Base-by-base conservation (phyloP, 2,888 invertebrate genomes). In the Aleiodes alternator region DNA sequence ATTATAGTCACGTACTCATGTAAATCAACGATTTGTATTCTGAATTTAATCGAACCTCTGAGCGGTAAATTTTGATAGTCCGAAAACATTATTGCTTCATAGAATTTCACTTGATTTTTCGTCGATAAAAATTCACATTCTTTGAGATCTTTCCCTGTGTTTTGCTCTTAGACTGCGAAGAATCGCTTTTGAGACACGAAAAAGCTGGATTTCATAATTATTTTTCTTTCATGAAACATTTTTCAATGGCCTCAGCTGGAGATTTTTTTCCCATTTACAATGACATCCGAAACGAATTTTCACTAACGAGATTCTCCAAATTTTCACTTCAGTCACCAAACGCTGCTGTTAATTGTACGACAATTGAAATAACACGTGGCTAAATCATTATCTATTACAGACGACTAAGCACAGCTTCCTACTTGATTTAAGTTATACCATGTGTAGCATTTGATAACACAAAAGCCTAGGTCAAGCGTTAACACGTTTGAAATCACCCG, bases 1-100 rank as follows among this genome's bases (percentile, higher is more conserved):
- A 69, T 72, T 70, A 71, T 75, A 78, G 80, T 80, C 80, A 80
- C 80, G 80, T 80, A 80, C 76, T 80, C 74, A 68, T 68, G 77
- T 71, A 71, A 53, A 14, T 14, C 66, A 78, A 80, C 74, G 72
- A 59, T 57, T 61, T 66, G 51, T 16, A 75, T 68, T 71, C 64
- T 14, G 66, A 75, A 64, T 64, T 68, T 56, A 34, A 59, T 8
- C 14, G 23, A 66, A 71, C 59, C n/a, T n/a, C 23, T 53, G 9
- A 57, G n/a, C 3, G 50, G n/a, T 31, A 29, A 50, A 71, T n/a
- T 43, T 57, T 31, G 70, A 71, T 50, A 57, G 29, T 57, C 8
- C 11, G 9, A 64, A 64, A 56, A 61, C 31, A 50, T 59, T 57
- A 48, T 71, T n/a, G 7, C 11, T 16, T 14, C 38, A n/a, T 43